Evolutionary conservation across 2,113 vertebrate genomes (phyloP).

Genomic region (Petroica traversi): DNA sequence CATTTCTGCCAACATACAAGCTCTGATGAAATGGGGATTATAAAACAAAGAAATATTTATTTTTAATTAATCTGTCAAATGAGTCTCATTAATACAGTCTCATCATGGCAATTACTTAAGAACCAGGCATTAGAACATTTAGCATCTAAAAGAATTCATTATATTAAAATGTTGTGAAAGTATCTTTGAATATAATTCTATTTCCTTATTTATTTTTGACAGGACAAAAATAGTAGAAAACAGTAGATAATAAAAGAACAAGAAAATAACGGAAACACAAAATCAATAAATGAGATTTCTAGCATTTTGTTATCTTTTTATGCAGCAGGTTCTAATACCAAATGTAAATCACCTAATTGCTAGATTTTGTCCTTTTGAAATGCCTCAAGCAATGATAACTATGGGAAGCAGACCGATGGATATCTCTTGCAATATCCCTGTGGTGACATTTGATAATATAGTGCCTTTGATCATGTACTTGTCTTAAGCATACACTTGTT

Average conservation of each 20-base stretch:
- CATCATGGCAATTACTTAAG: neutral
- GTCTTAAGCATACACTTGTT: neutral
- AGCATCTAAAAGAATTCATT: neutral
- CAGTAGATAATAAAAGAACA: neutral
- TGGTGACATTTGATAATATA: neutral
- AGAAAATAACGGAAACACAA: neutral
- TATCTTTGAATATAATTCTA: neutral
- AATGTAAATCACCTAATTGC: neutral
- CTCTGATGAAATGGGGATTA: neutral
- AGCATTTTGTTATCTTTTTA: neutral
- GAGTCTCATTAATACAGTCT: neutral
- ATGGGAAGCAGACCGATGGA: neutral
- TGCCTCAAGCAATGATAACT: neutral
- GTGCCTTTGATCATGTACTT: neutral
- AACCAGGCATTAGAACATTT: neutral
- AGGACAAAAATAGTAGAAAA: neutral
- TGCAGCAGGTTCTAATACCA: neutral
- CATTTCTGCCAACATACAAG: neutral
- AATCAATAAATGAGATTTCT: neutral
- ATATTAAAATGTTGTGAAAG: neutral
- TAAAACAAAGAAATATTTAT: neutral
- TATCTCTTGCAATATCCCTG: neutral
- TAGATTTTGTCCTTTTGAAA: neutral
- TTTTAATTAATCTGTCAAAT: constrained; percentile 1
- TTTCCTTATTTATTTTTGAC: neutral